These are phyloP conservation scores for Sebastes fasciatus DNA, from an alignment of 2,113 vertebrate genomes.

Conservation along the genomic window DNA sequence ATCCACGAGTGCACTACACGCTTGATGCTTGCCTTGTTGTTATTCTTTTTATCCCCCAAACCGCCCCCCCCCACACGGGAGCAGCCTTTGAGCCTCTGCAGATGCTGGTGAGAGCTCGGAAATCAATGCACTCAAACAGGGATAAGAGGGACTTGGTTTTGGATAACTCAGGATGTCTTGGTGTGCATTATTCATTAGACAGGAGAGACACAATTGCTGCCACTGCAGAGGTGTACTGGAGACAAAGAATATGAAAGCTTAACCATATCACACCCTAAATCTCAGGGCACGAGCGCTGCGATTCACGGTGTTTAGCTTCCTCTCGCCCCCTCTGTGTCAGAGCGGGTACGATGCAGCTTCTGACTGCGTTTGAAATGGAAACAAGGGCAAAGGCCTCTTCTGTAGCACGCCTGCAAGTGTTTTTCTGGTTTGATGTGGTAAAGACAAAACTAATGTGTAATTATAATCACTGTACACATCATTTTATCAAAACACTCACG, in stretches of 20 bases:
- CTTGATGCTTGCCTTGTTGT: conserved; percentile 57
- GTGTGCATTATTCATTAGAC: conserved; percentile 90
- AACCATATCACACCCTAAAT: conserved; percentile 82
- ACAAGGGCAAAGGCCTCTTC: neutral
- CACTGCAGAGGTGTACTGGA: conserved; percentile 59
- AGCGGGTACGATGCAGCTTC: conserved; percentile 34
- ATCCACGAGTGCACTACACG: conserved; percentile 54
- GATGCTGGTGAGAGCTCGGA: conserved; percentile 75
- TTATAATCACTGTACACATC: neutral
- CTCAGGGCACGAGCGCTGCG: conserved; percentile 71
- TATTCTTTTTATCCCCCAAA: conserved; percentile 55
- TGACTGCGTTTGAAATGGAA: conserved; percentile 45
- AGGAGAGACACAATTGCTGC: conserved; percentile 75
- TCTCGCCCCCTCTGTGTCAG: conserved; percentile 51
- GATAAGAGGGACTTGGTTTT: conserved; percentile 86
- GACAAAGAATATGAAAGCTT: conserved; percentile 73
- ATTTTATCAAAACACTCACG: neutral
- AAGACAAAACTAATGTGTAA: neutral
- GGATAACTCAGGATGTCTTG: conserved; percentile 83
- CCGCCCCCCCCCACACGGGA: conserved; percentile 50
- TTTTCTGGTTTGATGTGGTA: neutral
- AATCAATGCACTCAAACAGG: conserved; percentile 87
- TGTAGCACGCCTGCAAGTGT: neutral
- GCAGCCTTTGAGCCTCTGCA: conserved; percentile 66
- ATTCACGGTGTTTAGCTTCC: conserved; percentile 80